Conservation (phyloP, 1,140 invertebrate genomes). For the Drosophila trapezifrons region DNA sequence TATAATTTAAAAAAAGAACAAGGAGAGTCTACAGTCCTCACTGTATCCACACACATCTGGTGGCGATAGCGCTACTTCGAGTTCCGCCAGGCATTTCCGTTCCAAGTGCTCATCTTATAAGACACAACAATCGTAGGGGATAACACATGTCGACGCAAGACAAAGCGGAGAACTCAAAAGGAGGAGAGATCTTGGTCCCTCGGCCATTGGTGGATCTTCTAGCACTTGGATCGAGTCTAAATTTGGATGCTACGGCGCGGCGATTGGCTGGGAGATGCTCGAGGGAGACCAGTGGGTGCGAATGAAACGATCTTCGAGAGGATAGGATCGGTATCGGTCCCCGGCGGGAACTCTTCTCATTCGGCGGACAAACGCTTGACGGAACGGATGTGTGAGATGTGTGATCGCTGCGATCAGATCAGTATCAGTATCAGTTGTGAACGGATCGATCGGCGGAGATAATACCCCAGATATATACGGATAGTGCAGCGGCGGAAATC, state of each 20-base stretch:
- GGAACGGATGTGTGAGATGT: constrained; percentile 61
- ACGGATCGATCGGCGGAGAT: neutral
- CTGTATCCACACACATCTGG: constrained; percentile 6
- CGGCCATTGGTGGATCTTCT: constrained; percentile 29
- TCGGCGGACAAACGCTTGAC: constrained; percentile 69
- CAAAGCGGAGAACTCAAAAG: neutral
- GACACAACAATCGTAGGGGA: neutral
- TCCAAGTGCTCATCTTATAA: neutral
- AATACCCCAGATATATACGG: constrained; percentile 1
- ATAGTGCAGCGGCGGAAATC: constrained; percentile 32
- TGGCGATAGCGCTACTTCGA: neutral
- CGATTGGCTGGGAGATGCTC: constrained; percentile 50
- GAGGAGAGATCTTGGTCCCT: constrained; percentile 7
- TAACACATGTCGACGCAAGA: constrained; percentile 28
- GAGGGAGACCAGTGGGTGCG: constrained; percentile 44
- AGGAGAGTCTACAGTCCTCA: neutral
- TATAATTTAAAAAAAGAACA: neutral
- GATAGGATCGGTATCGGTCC: neutral
- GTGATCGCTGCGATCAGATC: constrained; percentile 8
- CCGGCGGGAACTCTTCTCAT: constrained; percentile 56
- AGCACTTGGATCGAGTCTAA: constrained; percentile 40
- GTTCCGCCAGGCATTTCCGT: neutral
- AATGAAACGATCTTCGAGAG: constrained; percentile 9
- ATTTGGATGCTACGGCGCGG: constrained; percentile 57
- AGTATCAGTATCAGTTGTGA: neutral